Percentiles rank a stretch among this genome's conserved stretches.
phyloP scores from a whole-genome alignment of 2,113 vertebrate genomes.

The Ophthalmolycus amberensis region DNA sequence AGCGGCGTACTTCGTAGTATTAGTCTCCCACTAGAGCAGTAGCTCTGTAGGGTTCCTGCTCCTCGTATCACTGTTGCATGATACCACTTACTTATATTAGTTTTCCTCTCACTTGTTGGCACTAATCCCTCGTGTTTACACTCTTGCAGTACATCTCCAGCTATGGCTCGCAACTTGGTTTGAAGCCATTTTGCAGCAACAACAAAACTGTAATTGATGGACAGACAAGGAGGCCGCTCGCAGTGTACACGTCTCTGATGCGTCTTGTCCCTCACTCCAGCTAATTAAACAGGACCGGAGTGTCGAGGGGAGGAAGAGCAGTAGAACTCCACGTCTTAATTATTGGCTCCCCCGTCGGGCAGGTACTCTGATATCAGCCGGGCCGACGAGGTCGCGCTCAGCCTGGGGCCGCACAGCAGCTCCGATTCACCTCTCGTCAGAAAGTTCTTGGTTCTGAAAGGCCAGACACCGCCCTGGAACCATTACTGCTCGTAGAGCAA shows the following conservation, averaged over 20 bases:
- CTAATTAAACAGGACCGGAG: constrained; percentile 19
- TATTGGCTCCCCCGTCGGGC: constrained; percentile 45
- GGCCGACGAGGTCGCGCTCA: constrained; percentile 43
- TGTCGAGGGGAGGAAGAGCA: constrained; percentile 8
- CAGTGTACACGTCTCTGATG: constrained; percentile 45
- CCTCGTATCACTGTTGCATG: neutral
- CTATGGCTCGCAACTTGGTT: constrained; percentile 8
- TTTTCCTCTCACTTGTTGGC: neutral
- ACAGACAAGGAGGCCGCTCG: constrained; percentile 32
- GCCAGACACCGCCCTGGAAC: neutral
- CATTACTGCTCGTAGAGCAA: neutral
- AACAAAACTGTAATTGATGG: constrained; percentile 40
- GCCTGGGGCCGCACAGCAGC: constrained; percentile 33
- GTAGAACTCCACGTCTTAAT: constrained; percentile 47
- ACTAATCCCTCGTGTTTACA: constrained; percentile 47
- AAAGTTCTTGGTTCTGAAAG: constrained; percentile 6
- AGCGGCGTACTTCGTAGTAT: constrained; percentile 4
- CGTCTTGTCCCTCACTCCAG: constrained; percentile 9
- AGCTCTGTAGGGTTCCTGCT: neutral
- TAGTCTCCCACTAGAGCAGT: constrained; percentile 7
- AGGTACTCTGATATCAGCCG: constrained; percentile 47
- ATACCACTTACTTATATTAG: neutral
- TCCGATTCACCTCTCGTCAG: constrained; percentile 33
- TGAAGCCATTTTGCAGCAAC: constrained; percentile 28
- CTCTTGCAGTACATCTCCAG: neutral